Percentiles rank a stretch among this genome's conserved stretches.
These are phyloP conservation scores for Dynastes maya DNA, from an alignment of 2,888 invertebrate species.

Conservation along the genomic window DNA sequence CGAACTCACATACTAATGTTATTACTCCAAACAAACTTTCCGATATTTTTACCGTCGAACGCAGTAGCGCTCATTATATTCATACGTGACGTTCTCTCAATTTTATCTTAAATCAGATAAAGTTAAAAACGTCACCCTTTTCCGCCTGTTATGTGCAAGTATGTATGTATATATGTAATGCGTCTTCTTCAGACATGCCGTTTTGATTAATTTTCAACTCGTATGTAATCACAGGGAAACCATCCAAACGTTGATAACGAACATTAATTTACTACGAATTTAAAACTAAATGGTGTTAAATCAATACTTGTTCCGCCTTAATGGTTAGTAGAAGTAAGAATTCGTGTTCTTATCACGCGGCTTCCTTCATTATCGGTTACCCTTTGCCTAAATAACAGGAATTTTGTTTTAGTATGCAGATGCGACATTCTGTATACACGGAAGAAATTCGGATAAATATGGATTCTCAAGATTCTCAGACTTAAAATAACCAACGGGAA, in stretches of 20 bases:
- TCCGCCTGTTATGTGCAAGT: not conserved
- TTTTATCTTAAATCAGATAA: conserved; percentile 11
- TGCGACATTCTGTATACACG: conserved; percentile 6
- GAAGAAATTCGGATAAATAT: conserved; percentile 33
- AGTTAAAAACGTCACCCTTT: not conserved
- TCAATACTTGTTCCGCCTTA: conserved; percentile 25
- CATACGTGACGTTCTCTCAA: not conserved
- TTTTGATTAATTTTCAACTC: conserved; percentile 26
- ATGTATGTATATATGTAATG: not conserved
- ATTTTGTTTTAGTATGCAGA: conserved; percentile 39
- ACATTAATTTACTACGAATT: conserved; percentile 29
- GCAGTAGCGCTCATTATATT: not conserved
- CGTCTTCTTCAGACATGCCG: not conserved
- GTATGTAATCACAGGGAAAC: not conserved
- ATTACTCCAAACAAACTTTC: not conserved
- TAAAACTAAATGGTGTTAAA: conserved; percentile 27
- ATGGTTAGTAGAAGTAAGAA: conserved; percentile 42
- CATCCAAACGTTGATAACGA: conserved; percentile 8
- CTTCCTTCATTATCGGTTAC: conserved; percentile 12
- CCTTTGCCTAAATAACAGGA: conserved; percentile 24
- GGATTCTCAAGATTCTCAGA: conserved; percentile 21
- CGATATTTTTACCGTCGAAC: not conserved
- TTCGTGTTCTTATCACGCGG: conserved; percentile 34
- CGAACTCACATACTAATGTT: conserved; percentile 1
- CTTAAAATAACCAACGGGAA: conserved; percentile 24